Percentiles rank a stretch among this genome's conserved stretches.
These are phyloP conservation scores for Corythornis cristatus DNA, from an alignment of 2,113 vertebrate species.

Conservation along the genomic window DNA sequence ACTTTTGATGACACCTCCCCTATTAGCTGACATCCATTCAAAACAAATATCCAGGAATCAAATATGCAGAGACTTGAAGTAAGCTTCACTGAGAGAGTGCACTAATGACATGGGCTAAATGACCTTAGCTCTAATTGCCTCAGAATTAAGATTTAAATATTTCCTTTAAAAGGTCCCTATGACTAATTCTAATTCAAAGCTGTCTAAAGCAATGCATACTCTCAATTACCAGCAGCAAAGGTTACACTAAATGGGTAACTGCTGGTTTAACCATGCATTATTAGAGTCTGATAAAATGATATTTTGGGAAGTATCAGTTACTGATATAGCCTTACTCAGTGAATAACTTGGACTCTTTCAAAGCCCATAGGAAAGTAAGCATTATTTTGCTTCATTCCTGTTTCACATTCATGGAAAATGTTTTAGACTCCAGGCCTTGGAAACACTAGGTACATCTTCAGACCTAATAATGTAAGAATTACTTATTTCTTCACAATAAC, in stretches of 20 bases:
- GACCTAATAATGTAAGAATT: background rate
- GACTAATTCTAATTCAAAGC: constrained; percentile 39
- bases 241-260: constrained; percentile 29
- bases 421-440: background rate
- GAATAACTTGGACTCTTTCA: background rate
- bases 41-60: constrained; percentile 14
- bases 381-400: background rate
- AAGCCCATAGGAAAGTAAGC: background rate
- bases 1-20: background rate
- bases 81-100: background rate
- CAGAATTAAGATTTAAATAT: background rate
- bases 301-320: background rate
- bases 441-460: background rate
- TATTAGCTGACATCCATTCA: background rate
- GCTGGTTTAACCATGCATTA: constrained; percentile 15
- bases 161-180: constrained; percentile 23
- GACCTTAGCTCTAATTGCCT: constrained; percentile 44
- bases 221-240: constrained; percentile 43
- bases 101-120: constrained; percentile 47
- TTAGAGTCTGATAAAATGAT: background rate
- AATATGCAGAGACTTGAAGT: background rate
- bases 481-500: background rate
- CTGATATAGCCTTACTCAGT: background rate
- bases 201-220: constrained; percentile 20
- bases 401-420: background rate